These are phyloP conservation scores for Gambusia yucatana DNA, from an alignment of 2,797 vertebrate genomes.

Conservation along the genomic window DNA sequence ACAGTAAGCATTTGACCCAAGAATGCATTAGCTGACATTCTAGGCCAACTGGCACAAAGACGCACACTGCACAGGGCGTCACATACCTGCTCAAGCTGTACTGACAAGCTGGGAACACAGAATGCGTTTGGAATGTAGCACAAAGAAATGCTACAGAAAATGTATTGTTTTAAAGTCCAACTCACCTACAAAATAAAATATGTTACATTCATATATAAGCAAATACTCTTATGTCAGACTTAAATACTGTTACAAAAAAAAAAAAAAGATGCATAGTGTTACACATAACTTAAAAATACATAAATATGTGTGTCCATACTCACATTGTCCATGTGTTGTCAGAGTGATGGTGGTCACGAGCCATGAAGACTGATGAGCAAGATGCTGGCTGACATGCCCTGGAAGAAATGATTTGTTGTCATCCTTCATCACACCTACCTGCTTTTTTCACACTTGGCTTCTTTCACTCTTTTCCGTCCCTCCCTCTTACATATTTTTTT, in stretches of 20 bases:
- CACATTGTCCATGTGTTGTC: constrained; percentile 48
- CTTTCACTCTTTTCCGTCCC: constrained; percentile 30
- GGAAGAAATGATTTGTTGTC: constrained; percentile 74
- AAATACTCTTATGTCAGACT: neutral
- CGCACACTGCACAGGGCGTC: neutral
- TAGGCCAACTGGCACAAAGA: constrained; percentile 50
- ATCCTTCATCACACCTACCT: constrained; percentile 76
- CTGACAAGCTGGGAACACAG: neutral
- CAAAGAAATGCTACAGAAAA: neutral
- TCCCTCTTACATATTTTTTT: constrained; percentile 38
- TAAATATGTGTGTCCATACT: constrained; percentile 30
- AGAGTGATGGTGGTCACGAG: constrained; percentile 57
- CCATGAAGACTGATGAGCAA: constrained; percentile 69
- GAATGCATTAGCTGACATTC: constrained; percentile 59
- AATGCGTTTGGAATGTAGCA: neutral
- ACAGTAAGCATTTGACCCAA: constrained; percentile 72
- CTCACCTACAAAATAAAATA: neutral
- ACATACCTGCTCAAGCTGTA: constrained; percentile 8
- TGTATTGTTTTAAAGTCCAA: neutral
- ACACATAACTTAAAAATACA: constrained; percentile 26
- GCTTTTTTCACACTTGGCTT: constrained; percentile 69
- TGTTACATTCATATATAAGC: neutral
- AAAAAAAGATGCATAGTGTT: neutral
- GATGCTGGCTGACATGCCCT: constrained; percentile 72
- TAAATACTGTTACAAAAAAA: neutral